Percentiles rank a stretch among this genome's conserved stretches.
Conservation (phyloP, 2,113 vertebrate genomes). For the Climacteris rufus region DNA sequence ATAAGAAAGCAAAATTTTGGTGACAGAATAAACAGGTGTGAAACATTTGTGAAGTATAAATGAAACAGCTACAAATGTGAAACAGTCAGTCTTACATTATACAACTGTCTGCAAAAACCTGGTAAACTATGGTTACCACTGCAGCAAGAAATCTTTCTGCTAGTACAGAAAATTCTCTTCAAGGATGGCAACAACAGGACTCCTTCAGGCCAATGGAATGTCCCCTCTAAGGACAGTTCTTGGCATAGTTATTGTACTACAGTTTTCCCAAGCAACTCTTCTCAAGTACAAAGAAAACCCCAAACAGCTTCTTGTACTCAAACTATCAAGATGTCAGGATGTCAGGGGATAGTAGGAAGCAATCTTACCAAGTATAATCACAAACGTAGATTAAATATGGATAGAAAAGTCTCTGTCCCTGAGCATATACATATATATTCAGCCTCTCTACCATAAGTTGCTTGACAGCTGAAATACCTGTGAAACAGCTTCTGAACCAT, state of each 20-base stretch:
- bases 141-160: not conserved
- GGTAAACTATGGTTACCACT: not conserved
- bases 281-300: not conserved
- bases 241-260: not conserved
- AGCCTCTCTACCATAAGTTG: not conserved
- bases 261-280: not conserved
- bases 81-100: not conserved
- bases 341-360: not conserved
- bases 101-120: accelerated
- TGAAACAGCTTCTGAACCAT: not conserved
- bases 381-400: not conserved
- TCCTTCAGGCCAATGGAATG: not conserved
- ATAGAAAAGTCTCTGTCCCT: not conserved
- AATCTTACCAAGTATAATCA: not conserved
- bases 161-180: not conserved
- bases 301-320: not conserved
- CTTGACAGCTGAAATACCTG: not conserved
- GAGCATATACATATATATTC: not conserved
- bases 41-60: not conserved
- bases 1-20: not conserved
- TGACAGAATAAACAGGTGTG: not conserved
- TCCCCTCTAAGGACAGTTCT: not conserved
- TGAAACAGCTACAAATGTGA: not conserved
- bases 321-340: not conserved
- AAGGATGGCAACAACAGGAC: not conserved